These are phyloP conservation scores for Scaptomyza montana DNA, from an alignment of 1,140 invertebrate species.

Conservation along the genomic window DNA sequence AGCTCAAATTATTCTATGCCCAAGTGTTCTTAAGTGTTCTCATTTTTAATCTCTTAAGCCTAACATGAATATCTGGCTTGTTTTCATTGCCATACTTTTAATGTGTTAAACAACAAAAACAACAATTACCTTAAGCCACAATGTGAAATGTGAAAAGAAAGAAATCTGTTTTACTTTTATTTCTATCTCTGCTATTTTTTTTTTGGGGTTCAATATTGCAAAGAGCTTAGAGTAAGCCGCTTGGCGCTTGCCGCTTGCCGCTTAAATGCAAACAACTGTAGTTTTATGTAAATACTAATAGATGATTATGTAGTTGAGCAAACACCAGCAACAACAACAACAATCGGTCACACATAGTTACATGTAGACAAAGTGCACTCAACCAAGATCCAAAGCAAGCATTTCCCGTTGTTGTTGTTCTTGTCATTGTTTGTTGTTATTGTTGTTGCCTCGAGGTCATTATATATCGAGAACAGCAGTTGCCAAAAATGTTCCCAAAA, in stretches of 20 bases:
- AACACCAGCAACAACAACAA: conserved; percentile 66
- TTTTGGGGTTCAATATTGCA: conserved; percentile 2
- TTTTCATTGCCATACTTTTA: conserved; percentile 9
- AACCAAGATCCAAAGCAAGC: conserved; percentile 59
- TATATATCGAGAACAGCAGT: conserved; percentile 81
- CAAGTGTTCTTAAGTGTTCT: no score
- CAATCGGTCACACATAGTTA: conserved; percentile 76
- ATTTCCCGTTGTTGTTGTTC: conserved; percentile 29
- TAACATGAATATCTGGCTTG: conserved; percentile 16
- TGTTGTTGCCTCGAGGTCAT: conserved; percentile 77
- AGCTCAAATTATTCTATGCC: no score
- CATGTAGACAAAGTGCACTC: conserved; percentile 80
- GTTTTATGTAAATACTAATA: conserved; percentile 81
- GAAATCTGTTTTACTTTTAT: conserved; percentile 20
- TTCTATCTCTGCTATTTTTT: conserved; percentile 9
- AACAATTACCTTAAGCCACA: conserved; percentile 12
- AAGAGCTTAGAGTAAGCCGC: conserved; percentile 65
- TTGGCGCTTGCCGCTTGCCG: conserved; percentile 50
- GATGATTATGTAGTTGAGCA: conserved; percentile 80
- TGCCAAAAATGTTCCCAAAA: conserved; percentile 79
- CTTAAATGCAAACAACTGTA: conserved; percentile 81
- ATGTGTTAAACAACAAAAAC: conserved; percentile 67
- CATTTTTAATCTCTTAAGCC: not conserved
- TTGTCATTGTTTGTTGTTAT: conserved; percentile 40
- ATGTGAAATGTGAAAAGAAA: conserved; percentile 25